Conservation (phyloP, 2,113 vertebrate species). For the Pygoscelis antarcticus region DNA sequence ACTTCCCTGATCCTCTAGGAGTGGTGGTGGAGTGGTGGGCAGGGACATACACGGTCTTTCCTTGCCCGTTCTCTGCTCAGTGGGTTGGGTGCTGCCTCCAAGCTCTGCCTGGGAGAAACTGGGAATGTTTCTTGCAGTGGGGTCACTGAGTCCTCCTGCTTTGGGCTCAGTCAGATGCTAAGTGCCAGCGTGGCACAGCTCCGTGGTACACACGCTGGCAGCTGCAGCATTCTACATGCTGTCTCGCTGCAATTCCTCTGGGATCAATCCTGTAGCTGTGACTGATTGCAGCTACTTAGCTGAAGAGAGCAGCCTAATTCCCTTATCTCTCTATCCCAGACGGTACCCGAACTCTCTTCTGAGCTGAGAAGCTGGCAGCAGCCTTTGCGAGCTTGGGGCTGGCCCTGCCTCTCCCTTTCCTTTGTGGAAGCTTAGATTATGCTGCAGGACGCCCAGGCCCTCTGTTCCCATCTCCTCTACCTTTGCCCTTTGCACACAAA, state of each 20-base stretch:
- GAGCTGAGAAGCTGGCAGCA: constrained; percentile 35
- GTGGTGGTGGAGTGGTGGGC: background rate
- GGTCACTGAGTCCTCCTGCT: background rate
- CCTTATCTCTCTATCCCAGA: constrained; percentile 62
- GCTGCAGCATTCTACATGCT: background rate
- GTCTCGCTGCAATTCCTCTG: background rate
- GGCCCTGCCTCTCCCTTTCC: background rate
- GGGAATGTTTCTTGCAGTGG: background rate
- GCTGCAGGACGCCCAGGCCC: background rate
- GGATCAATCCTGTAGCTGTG: constrained; percentile 23
- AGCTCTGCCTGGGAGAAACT: background rate
- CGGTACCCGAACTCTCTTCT: background rate
- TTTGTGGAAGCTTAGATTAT: constrained; percentile 44
- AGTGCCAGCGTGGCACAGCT: background rate
- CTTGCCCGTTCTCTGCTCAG: rapidly evolving
- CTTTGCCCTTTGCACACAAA: constrained; percentile 59
- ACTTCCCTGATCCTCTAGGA: background rate
- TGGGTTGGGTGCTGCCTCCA: background rate
- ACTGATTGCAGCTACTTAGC: constrained; percentile 57
- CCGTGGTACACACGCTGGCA: rapidly evolving
- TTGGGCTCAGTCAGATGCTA: background rate
- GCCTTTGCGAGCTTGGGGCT: background rate
- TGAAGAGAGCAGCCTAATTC: constrained; percentile 58
- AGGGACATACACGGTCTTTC: background rate
- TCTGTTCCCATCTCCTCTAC: constrained; percentile 46